phyloP scores from a whole-genome alignment of 2,113 vertebrate species.

The Aleadryas rufinucha region DNA sequence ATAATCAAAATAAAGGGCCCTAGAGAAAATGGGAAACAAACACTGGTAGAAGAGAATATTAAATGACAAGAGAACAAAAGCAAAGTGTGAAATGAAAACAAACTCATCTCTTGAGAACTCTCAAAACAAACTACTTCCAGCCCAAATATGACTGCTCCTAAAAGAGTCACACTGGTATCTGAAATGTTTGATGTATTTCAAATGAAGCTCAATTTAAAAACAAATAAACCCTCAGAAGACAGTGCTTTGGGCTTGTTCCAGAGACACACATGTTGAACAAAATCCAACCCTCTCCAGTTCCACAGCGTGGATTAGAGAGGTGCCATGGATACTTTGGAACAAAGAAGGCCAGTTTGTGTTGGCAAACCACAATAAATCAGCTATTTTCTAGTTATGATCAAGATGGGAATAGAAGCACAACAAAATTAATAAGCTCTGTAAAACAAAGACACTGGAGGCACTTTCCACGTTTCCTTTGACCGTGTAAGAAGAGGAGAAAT shows the following conservation, averaged over 20 bases:
- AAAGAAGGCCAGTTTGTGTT: slow-evolving; percentile 4
- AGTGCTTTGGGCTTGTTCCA: background rate
- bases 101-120: slow-evolving; percentile 31
- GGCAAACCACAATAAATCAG: slow-evolving; percentile 10
- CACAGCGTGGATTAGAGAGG: background rate
- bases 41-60: slow-evolving; percentile 14
- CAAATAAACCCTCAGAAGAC: slow-evolving; percentile 42
- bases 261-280: background rate
- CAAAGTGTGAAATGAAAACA: slow-evolving; percentile 55
- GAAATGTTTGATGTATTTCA: slow-evolving; percentile 41
- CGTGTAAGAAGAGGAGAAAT: background rate
- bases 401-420: background rate
- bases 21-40: slow-evolving; percentile 40
- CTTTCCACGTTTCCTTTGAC: background rate
- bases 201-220: slow-evolving; percentile 44
- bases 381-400: background rate
- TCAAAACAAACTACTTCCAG: slow-evolving; percentile 16
- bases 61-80: slow-evolving; percentile 55
- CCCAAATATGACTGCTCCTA: slow-evolving; percentile 5
- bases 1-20: slow-evolving; percentile 33
- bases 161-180: background rate
- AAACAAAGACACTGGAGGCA: background rate
- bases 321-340: background rate
- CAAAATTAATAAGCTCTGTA: background rate
- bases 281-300: background rate